phyloP scores from a whole-genome alignment of 2,797 vertebrate genomes.

The Antrozous pallidus region DNA sequence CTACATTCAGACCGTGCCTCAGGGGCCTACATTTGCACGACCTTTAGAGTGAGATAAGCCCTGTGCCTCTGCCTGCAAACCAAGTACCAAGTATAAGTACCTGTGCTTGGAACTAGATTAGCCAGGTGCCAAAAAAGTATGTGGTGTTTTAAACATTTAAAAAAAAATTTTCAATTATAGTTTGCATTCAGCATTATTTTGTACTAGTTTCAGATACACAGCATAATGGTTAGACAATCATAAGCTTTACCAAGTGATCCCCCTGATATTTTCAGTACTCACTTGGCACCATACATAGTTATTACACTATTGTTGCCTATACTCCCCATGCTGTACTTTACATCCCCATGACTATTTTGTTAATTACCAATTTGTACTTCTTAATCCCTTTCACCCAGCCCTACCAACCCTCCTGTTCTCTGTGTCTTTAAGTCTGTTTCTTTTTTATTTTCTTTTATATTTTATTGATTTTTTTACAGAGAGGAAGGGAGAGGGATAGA shows the following conservation, averaged over 20 bases:
- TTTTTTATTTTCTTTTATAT: too few relatives aligned
- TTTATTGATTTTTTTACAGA: too few relatives aligned
- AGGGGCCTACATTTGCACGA: not conserved
- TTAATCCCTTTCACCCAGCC: not conserved
- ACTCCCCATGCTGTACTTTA: not conserved
- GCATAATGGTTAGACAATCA: not conserved
- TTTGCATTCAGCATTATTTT: not conserved
- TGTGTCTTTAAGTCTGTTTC: not conserved
- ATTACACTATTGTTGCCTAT: not conserved
- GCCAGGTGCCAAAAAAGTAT: not conserved
- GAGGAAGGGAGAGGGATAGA: too few relatives aligned
- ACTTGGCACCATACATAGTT: not conserved
- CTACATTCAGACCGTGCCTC: not conserved
- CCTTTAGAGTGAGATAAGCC: not conserved
- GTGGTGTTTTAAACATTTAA: too few relatives aligned
- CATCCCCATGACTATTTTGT: not conserved
- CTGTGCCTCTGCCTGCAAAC: not conserved
- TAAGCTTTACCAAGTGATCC: not conserved
- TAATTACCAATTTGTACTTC: not conserved
- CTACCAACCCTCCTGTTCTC: not conserved
- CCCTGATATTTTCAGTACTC: not conserved
- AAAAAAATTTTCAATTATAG: not conserved
- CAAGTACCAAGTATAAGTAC: not conserved
- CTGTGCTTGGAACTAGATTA: not conserved
- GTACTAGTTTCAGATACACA: not conserved